These are phyloP conservation scores for Thereva unica DNA, from an alignment of 2,888 invertebrate species.

Conservation along the genomic window DNA sequence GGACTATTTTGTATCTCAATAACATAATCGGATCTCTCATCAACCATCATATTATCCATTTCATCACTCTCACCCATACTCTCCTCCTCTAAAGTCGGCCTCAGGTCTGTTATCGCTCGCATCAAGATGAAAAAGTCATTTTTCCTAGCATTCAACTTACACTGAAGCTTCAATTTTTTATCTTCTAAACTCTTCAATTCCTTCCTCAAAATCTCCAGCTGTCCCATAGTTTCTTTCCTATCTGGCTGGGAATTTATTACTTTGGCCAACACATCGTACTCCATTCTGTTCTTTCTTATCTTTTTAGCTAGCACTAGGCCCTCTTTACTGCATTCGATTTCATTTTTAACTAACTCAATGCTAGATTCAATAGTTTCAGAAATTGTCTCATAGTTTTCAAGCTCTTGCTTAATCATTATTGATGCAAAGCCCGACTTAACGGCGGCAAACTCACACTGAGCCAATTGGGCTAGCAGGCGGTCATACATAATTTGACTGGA, in stretches of 20 bases:
- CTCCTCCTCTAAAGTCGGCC: constrained; percentile 76
- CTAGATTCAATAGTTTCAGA: constrained; percentile 77
- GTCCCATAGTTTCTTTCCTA: constrained; percentile 74
- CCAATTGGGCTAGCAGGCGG: constrained; percentile 78
- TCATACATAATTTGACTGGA: constrained; percentile 73
- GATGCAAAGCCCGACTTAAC: constrained; percentile 79
- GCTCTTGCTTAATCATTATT: constrained; percentile 81
- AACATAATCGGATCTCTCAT: constrained; percentile 6
- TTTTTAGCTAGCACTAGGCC: constrained; percentile 82
- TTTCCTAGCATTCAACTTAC: constrained; percentile 77
- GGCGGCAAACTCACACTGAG: constrained; percentile 87
- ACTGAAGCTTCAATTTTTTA: constrained; percentile 73
- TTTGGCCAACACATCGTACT: constrained; percentile 91
- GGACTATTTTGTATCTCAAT: constrained; percentile 19
- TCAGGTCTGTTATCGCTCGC: constrained; percentile 83
- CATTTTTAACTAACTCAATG: constrained; percentile 77
- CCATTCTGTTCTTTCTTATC: constrained; percentile 86
- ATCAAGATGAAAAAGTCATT: constrained; percentile 90
- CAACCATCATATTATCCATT: constrained; percentile 38
- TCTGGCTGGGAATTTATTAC: constrained; percentile 90
- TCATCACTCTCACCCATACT: constrained; percentile 62
- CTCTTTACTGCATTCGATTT: constrained; percentile 80
- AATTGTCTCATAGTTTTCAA: constrained; percentile 78
- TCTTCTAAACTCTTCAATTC: constrained; percentile 73
- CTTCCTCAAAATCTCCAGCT: constrained; percentile 70